A percentile compares a stretch with the other conserved stretches of the same genome.
Conservation (phyloP, 2,888 invertebrate genomes). For the Trachelus stipa region DNA sequence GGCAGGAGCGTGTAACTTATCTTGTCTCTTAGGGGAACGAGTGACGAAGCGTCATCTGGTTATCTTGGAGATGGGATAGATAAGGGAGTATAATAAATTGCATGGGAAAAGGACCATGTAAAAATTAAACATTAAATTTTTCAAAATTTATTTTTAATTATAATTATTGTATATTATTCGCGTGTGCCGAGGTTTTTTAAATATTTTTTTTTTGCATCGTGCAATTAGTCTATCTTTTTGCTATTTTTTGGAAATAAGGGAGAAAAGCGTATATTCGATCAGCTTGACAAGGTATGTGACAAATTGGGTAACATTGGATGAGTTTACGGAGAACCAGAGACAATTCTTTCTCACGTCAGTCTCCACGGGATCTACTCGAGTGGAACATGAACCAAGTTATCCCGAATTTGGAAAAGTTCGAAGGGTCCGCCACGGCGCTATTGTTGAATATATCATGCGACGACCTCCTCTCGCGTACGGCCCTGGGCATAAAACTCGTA, state of each 20-base stretch:
- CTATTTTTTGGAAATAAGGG: no score
- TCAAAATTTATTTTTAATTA: no score
- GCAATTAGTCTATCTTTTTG: no score
- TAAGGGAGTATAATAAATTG: neutral
- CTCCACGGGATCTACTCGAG: neutral
- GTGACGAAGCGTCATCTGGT: neutral
- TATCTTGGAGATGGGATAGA: neutral
- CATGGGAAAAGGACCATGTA: neutral
- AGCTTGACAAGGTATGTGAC: no score
- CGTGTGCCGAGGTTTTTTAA: no score
- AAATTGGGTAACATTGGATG: neutral
- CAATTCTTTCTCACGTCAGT: neutral
- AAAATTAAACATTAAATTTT: neutral
- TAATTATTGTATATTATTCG: no score
- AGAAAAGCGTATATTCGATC: rapidly evolving
- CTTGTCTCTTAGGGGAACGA: neutral
- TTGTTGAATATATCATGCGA: constrained; percentile 10
- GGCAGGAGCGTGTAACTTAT: neutral
- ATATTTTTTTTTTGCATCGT: no score
- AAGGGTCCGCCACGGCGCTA: neutral
- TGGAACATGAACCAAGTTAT: neutral
- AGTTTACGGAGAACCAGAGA: neutral
- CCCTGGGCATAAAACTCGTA: constrained; percentile 5
- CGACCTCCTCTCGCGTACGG: neutral
- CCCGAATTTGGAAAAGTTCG: constrained; percentile 1